These are phyloP conservation scores for Digitonthophagus gazella DNA, from an alignment of 2,888 invertebrate genomes.

Conservation along the genomic window DNA sequence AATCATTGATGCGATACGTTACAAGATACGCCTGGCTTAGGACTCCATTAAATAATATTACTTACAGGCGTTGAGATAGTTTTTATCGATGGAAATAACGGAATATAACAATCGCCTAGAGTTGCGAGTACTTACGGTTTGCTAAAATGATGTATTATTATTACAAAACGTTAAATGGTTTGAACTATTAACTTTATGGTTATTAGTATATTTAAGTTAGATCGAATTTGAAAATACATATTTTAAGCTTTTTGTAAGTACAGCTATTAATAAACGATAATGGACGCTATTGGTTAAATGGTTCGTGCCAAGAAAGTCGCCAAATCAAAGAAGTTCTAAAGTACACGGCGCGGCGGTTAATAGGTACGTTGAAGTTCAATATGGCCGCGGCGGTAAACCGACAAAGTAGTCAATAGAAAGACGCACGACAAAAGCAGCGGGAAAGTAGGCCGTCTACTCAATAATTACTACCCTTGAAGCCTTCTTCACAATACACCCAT, in stretches of 20 bases:
- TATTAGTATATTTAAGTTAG: background rate
- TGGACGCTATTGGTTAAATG: background rate
- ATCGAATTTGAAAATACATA: background rate
- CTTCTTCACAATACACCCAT: background rate
- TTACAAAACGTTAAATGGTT: too few relatives aligned
- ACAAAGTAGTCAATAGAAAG: background rate
- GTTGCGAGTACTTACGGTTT: too few relatives aligned
- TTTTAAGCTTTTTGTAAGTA: background rate
- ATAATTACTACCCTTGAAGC: background rate
- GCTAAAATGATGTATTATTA: too few relatives aligned
- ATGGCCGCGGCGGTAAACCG: background rate
- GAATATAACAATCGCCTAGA: too few relatives aligned
- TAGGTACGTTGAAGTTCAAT: background rate
- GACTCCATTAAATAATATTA: background rate
- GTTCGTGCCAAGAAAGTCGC: background rate
- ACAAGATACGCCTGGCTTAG: too few relatives aligned
- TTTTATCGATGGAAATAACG: too few relatives aligned
- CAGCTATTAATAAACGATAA: background rate
- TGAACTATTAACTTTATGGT: background rate
- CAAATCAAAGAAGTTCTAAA: background rate
- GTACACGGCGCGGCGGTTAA: background rate
- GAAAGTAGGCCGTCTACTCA: background rate
- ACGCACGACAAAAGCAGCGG: background rate
- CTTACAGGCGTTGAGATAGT: too few relatives aligned
- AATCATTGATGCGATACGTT: background rate